phyloP scores from a whole-genome alignment of 23 tunicate species.

The Halocynthia roretzi region DNA sequence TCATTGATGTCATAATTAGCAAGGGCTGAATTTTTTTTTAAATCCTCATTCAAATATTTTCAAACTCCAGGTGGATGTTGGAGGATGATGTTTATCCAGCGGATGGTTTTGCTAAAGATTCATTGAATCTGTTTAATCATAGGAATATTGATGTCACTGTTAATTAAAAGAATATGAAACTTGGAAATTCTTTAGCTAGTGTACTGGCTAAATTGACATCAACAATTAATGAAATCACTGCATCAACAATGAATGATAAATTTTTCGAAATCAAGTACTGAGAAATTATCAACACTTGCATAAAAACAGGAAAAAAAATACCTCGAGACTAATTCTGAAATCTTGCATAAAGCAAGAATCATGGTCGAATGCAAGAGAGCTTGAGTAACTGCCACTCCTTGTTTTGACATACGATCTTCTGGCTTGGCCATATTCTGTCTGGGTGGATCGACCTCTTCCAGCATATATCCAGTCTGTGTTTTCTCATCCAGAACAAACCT shows the following conservation, averaged over 20 bases:
- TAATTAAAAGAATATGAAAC: too few species aligned
- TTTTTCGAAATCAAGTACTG: neutral
- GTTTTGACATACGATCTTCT: slow-evolving; percentile 26
- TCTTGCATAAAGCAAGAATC: slow-evolving; percentile 7
- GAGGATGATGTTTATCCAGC: too few species aligned
- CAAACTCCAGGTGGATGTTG: too few species aligned
- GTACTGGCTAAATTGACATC: too few species aligned
- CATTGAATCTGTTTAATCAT: too few species aligned
- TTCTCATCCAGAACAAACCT: slow-evolving; percentile 30
- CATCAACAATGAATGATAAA: neutral
- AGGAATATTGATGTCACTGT: too few species aligned
- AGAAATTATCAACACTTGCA: neutral
- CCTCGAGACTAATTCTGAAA: neutral
- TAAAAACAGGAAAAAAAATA: neutral
- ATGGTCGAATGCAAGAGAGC: slow-evolving; percentile 38
- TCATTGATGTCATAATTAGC: neutral
- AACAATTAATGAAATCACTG: too few species aligned
- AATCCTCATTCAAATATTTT: too few species aligned
- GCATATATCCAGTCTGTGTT: slow-evolving; percentile 52
- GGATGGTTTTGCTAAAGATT: too few species aligned
- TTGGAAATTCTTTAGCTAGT: too few species aligned
- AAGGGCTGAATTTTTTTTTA: too few species aligned
- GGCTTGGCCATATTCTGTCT: slow-evolving; percentile 2
- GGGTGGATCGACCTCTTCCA: neutral
- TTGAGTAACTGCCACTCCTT: slow-evolving; percentile 34